phyloP scores from a whole-genome alignment of 2,797 vertebrate species.

The Malurus splendens region DNA sequence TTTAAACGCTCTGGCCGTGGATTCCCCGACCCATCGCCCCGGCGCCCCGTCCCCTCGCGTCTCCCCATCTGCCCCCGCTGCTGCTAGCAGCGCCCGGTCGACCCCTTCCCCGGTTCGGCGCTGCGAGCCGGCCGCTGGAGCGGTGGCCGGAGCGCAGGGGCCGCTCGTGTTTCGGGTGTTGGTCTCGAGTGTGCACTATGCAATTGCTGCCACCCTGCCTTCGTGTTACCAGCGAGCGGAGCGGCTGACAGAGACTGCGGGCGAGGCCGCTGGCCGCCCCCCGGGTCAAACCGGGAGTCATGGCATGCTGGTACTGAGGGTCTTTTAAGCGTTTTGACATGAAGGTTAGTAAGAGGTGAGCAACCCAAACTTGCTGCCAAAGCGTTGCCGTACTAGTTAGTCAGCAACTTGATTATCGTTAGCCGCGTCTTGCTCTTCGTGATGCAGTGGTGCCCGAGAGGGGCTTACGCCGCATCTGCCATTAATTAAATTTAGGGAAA shows the following conservation, averaged over 20 bases:
- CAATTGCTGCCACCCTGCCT: conserved; percentile 17
- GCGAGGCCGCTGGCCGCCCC: neutral
- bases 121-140: neutral
- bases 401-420: neutral
- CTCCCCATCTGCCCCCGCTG: neutral
- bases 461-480: neutral
- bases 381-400: conserved; percentile 32
- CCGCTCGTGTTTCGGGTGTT: neutral
- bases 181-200: conserved; percentile 35
- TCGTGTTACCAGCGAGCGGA: neutral
- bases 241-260: neutral
- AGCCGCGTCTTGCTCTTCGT: neutral
- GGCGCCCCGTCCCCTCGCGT: neutral
- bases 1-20: neutral
- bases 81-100: neutral
- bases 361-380: conserved; percentile 34
- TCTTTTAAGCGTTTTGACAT: neutral
- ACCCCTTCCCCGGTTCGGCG: neutral
- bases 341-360: conserved; percentile 40
- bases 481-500: neutral
- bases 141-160: neutral
- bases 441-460: neutral
- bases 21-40: neutral
- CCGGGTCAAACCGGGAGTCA: neutral
- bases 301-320: neutral